Conservation (phyloP, 2,888 invertebrate genomes). For the Eupsilia transversa region DNA sequence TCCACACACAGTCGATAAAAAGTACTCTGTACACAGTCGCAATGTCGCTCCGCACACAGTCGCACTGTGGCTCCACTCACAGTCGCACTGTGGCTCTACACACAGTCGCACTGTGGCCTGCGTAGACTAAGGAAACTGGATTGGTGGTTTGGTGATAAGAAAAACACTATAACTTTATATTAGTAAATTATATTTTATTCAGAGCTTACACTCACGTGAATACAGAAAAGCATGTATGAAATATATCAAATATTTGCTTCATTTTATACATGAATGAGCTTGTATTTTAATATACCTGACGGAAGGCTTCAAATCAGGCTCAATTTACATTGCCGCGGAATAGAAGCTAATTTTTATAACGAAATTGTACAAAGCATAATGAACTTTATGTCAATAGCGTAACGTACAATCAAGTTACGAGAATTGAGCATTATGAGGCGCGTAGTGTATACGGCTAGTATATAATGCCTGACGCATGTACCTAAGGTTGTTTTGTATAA, state of each 20-base stretch:
- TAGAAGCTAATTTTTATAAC: neutral
- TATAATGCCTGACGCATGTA: neutral
- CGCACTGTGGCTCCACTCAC: too few species aligned
- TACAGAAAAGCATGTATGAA: slow-evolving; percentile 42
- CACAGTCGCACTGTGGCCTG: too few species aligned
- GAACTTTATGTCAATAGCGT: slow-evolving; percentile 1
- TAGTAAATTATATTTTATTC: slow-evolving; percentile 53
- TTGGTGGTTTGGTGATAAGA: neutral
- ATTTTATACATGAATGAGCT: slow-evolving; percentile 27
- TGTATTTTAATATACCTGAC: neutral
- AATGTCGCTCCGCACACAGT: too few species aligned
- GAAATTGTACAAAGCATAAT: neutral
- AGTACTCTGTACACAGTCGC: too few species aligned
- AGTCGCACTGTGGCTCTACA: too few species aligned
- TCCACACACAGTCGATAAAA: too few species aligned
- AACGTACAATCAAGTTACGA: neutral
- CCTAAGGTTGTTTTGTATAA: neutral
- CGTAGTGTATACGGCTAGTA: neutral
- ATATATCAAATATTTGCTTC: slow-evolving; percentile 48
- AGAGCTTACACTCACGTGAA: slow-evolving; percentile 45
- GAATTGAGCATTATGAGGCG: neutral
- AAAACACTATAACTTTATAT: slow-evolving; percentile 25
- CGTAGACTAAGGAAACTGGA: too few species aligned
- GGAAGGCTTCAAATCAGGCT: neutral
- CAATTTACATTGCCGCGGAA: neutral